Conservation (phyloP, 2,888 invertebrate genomes). For the Orthonevra nobilis region DNA sequence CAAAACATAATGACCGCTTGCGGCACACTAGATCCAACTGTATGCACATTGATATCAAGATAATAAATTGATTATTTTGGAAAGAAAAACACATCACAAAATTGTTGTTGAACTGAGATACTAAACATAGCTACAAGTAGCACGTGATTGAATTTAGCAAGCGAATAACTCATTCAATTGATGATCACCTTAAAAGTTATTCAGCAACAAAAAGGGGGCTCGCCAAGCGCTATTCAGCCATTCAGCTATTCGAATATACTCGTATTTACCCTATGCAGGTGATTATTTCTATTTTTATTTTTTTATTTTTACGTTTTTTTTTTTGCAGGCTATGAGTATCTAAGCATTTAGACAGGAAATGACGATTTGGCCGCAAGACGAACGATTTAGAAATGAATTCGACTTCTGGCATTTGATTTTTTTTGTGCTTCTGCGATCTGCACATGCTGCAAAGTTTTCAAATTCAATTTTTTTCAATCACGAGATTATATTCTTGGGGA, state of each 20-base stretch:
- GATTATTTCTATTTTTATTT: constrained; percentile 65
- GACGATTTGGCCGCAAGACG: constrained; percentile 48
- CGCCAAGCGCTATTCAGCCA: constrained; percentile 38
- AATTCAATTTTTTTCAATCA: constrained; percentile 48
- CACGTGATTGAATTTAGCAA: constrained; percentile 62
- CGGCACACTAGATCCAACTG: neutral
- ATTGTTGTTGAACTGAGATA: constrained; percentile 32
- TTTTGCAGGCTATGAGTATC: no score
- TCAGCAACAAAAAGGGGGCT: constrained; percentile 54
- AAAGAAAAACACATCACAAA: constrained; percentile 15
- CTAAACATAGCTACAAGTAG: neutral
- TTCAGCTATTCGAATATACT: constrained; percentile 23
- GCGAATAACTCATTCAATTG: constrained; percentile 53
- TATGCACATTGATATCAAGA: constrained; percentile 35
- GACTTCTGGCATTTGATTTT: constrained; percentile 62
- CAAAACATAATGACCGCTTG: constrained; percentile 36
- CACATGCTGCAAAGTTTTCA: constrained; percentile 63
- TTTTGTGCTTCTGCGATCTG: constrained; percentile 19
- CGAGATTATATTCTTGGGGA: constrained; percentile 44
- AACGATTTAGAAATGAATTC: constrained; percentile 51
- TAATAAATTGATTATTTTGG: constrained; percentile 56
- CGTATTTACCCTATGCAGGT: constrained; percentile 68
- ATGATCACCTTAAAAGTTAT: constrained; percentile 3
- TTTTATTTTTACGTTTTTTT: no score
- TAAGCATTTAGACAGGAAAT: constrained; percentile 55